Percentiles rank a stretch among this genome's conserved stretches.
Conservation (phyloP, 1,140 invertebrate species). For the Drosophila paulistorum region DNA sequence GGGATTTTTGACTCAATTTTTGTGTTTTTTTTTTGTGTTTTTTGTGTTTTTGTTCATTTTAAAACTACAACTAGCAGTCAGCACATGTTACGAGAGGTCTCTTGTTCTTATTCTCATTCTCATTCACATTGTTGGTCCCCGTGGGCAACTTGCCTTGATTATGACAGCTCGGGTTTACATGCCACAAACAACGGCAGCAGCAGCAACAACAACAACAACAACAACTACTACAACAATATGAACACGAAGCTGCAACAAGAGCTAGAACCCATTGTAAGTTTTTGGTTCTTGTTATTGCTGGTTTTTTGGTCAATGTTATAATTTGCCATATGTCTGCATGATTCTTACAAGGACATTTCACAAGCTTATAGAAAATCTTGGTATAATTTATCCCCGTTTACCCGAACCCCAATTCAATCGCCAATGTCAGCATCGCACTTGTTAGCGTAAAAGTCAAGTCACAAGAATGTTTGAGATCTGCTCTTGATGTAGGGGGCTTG, state of each 20-base stretch:
- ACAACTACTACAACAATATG: slow-evolving; percentile 12
- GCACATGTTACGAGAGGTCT: slow-evolving; percentile 15
- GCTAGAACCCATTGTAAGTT: slow-evolving; percentile 41
- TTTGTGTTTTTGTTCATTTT: slow-evolving; percentile 11
- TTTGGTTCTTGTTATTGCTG: slow-evolving; percentile 25
- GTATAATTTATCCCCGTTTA: slow-evolving; percentile 11
- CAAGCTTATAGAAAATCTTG: slow-evolving; percentile 37
- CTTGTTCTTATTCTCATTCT: slow-evolving; percentile 8
- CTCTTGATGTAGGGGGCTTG: slow-evolving; percentile 45
- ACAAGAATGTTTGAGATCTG: slow-evolving; percentile 25
- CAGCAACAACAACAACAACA: slow-evolving; percentile 32
- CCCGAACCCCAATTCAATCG: neutral
- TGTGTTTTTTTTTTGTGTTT: neutral
- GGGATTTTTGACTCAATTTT: neutral
- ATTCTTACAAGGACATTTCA: slow-evolving; percentile 42
- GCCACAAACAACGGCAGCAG: slow-evolving; percentile 39
- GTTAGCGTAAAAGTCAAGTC: slow-evolving; percentile 15
- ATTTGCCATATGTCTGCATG: slow-evolving; percentile 51
- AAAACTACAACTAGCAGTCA: slow-evolving; percentile 18
- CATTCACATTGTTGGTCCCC: slow-evolving; percentile 36
- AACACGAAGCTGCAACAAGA: slow-evolving; percentile 1
- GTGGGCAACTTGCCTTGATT: slow-evolving; percentile 61
- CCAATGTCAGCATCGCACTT: neutral
- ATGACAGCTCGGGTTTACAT: slow-evolving; percentile 65
- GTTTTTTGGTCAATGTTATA: slow-evolving; percentile 60